Percentiles rank a stretch among this genome's conserved stretches.
Conservation (phyloP, 2,797 vertebrate genomes). For the Scyliorhinus canicula region DNA sequence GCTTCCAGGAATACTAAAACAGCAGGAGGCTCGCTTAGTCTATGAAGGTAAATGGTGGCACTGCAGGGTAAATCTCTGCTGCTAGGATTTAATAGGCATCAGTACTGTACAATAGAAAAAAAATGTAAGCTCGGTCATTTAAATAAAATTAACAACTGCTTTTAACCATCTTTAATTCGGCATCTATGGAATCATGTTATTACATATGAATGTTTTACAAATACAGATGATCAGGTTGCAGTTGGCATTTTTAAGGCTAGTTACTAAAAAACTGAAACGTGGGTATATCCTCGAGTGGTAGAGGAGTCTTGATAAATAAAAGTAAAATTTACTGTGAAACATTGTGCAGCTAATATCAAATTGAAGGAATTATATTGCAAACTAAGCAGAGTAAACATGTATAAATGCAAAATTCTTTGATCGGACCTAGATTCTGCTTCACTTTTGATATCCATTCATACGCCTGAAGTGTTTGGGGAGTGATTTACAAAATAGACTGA, state of each 20-base stretch:
- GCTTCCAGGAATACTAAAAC: slow-evolving; percentile 41
- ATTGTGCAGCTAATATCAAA: not conserved
- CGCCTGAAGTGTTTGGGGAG: not conserved
- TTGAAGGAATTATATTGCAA: not conserved
- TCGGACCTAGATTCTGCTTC: not conserved
- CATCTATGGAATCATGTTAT: not conserved
- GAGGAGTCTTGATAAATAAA: not conserved
- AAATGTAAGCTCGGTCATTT: not conserved
- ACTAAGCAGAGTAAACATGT: not conserved
- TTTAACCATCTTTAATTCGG: not conserved
- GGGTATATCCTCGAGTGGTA: not conserved
- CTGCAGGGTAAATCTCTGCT: not conserved
- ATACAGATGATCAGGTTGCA: not conserved
- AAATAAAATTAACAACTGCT: not conserved
- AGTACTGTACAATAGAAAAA: not conserved
- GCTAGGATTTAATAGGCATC: not conserved
- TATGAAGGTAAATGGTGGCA: not conserved
- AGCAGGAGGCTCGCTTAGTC: not conserved
- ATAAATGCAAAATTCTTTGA: not conserved
- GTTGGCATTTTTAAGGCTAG: not conserved
- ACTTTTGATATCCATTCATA: slow-evolving; percentile 1
- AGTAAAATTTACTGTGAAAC: not conserved
- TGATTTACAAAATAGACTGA: not conserved
- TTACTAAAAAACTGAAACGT: not conserved
- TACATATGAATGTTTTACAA: not conserved